These are phyloP conservation scores for Alviniconcha marisindica DNA, from an alignment of 1,140 invertebrate species.

Conservation along the genomic window DNA sequence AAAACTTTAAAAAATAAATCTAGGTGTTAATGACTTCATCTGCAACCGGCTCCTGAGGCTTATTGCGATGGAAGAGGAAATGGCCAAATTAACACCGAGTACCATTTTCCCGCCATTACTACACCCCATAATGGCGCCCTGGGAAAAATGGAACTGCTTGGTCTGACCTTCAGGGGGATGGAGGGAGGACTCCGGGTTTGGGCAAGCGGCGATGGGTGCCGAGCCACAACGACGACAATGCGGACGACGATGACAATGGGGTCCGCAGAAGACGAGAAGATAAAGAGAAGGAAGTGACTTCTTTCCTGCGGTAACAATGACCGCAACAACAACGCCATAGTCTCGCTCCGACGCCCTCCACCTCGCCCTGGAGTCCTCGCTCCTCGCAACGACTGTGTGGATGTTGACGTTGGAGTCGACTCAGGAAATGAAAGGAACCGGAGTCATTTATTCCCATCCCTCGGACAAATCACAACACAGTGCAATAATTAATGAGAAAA, in stretches of 20 bases:
- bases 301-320: constrained; percentile 14
- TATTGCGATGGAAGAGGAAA: neutral
- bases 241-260: neutral
- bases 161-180: neutral
- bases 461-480: constrained; percentile 38
- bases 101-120: constrained; percentile 21
- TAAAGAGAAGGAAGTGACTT: neutral
- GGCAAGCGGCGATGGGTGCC: neutral
- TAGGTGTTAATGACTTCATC: constrained; percentile 27
- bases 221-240: neutral
- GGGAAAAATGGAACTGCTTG: neutral
- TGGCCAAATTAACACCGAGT: constrained; percentile 11
- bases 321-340: neutral
- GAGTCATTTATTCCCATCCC: constrained; percentile 23
- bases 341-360: neutral
- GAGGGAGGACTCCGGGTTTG: neutral
- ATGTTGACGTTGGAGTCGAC: constrained; percentile 30
- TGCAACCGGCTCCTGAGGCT: constrained; percentile 22
- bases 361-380: neutral
- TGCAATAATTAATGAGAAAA: constrained; percentile 39
- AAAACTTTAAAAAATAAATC: neutral
- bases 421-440: constrained; percentile 34
- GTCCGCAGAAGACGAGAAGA: neutral
- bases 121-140: neutral
- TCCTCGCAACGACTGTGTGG: neutral